Base-by-base conservation (phyloP, 2,797 vertebrate genomes). In the Acropternis orthonyx region DNA sequence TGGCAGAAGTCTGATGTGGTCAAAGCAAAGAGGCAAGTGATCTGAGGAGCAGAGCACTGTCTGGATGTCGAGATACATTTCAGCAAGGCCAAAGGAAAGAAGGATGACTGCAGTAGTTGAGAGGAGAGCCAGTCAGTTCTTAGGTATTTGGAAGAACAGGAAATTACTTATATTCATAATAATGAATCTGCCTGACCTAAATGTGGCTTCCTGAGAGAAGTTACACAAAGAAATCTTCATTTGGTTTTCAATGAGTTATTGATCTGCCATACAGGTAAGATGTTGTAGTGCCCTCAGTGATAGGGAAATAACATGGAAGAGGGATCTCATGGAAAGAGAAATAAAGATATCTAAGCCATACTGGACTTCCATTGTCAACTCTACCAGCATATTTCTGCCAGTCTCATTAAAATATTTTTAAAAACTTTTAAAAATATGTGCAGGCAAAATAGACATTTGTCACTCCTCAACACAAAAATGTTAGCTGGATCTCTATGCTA, bases 1-100 rank as follows among this genome's bases (percentile, higher is more conserved):
- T 66, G 46, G 9, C 21, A 54, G 39, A 59, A 78, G 19, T 22
- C 44, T 75, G 62, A 12, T 0, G 0, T 46, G n/a, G 21, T 54
- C 10, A 12, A 69, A 78, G 39, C 37, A 84, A 56, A 93, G 66
- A 9, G 14, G 52, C 52, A 76, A 58, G 28, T n/a, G 26, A 10
- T 67, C 21, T 59, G 14, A 52, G 30, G 16, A 21, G 18, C 7
- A 0, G 22, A 68, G 14, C 12, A 7, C 27, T 76, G 44, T 59
- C 34, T 55, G 30, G 36, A 32, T 75, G 49, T 85, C 71, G 82
- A 75, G 54, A 52, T n/a, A 22, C 3, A 15, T 36, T 34, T 55
- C 32, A 72, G 13, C 41, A 65, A 82, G 65, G 59, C 27, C 44
- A 72, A 22, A 59, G 19, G 18, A 71, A 76, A 79, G 67, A 81